Base-by-base conservation (phyloP, 37 sponge, comb jelly and placozoan species). In the Beroe ovata region DNA sequence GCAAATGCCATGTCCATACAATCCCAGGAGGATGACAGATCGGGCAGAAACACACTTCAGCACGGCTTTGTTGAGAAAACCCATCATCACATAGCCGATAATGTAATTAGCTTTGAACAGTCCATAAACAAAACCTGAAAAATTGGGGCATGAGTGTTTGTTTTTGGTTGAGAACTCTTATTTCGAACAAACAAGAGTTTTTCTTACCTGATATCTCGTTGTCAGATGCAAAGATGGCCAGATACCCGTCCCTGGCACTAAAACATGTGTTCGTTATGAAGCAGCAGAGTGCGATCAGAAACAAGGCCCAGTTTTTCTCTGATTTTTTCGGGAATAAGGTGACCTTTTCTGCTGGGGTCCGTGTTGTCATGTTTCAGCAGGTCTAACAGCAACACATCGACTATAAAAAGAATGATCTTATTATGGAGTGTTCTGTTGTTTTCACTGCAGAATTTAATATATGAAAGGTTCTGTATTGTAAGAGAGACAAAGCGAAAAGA, bases 81-180 rank as follows among this genome's bases (percentile, higher is more conserved):
- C 84, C 84, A 77, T 77, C 25, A 77, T 47, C 29, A 77, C 29
- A 35, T 77, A 77, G 42, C 84, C 84, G 25, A 77, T n/a, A 3
- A 77, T 77, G 84, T 77, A 77, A 58, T 40, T 77, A 8, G 84
- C 84, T 40, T 77, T 77, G 84, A 77, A 77, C 33, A 77, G 58
- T 20, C 84, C 84, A 58, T 77, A 77, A 8, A 77, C 84, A 36
- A 35, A 77, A 6, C 84, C 84, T 77, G 84, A 20, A n/a, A n/a
- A n/a, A n/a, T n/a, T n/a, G n/a, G n/a, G n/a, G n/a, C n/a, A n/a
- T n/a, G n/a, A n/a, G n/a, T n/a, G n/a, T n/a, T n/a, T n/a, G n/a
- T n/a, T n/a, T n/a, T n/a, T n/a, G n/a, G n/a, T n/a, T n/a, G n/a
- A n/a, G n/a, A n/a, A n/a, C n/a, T n/a, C n/a, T n/a, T n/a, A n/a